Percentiles rank a stretch among this genome's conserved stretches.
Conservation (phyloP, 2,113 vertebrate species). For the Balaeniceps rex region DNA sequence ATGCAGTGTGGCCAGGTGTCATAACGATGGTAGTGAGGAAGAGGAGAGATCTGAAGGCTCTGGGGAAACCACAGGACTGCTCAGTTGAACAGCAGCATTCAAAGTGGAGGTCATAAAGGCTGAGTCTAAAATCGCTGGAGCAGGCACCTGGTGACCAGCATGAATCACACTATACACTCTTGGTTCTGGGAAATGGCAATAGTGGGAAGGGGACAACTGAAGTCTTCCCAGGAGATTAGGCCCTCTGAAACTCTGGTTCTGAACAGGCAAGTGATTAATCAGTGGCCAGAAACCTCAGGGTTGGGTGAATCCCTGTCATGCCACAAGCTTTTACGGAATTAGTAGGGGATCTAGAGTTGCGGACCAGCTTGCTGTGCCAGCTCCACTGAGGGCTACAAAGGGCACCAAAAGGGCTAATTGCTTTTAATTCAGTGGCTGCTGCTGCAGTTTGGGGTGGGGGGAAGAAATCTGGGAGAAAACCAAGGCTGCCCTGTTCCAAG, state of each 20-base stretch:
- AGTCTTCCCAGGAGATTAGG: background rate
- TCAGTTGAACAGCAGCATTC: background rate
- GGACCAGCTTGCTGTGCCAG: background rate
- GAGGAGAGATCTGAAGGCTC: background rate
- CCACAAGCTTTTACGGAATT: background rate
- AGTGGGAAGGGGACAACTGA: background rate
- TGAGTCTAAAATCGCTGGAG: background rate
- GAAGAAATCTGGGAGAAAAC: background rate
- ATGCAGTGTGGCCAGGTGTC: background rate
- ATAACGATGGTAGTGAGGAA: background rate
- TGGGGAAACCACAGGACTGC: background rate
- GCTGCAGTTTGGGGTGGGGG: background rate
- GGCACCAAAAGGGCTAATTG: background rate
- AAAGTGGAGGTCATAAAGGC: background rate
- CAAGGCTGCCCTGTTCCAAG: background rate
- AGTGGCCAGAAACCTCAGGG: background rate
- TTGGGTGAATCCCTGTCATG: background rate
- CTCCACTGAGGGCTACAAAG: background rate
- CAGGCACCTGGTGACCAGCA: background rate
- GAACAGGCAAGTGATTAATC: background rate
- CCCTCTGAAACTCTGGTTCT: background rate
- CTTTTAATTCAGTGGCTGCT: background rate
- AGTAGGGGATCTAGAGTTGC: background rate
- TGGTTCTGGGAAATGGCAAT: background rate
- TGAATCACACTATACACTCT: background rate